Percentiles rank a stretch among this genome's conserved stretches.
Conservation (phyloP, 2,113 vertebrate genomes). For the Aldabrachelys gigantea region DNA sequence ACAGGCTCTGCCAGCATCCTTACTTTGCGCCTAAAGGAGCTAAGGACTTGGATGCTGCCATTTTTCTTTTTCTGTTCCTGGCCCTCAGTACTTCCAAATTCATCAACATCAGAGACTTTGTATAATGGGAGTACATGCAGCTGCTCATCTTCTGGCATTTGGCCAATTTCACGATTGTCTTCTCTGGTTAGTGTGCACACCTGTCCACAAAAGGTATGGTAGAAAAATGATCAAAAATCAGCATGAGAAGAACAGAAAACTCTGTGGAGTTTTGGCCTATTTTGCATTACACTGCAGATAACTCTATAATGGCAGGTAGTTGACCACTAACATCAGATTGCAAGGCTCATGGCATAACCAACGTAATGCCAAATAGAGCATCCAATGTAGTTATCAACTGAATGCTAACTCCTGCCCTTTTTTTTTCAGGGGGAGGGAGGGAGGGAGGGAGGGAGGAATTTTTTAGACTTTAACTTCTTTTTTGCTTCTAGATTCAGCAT, state of each 20-base stretch:
- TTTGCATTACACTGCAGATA: not conserved
- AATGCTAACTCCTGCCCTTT: not conserved
- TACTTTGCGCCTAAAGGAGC: conserved; percentile 90
- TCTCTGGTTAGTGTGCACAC: conserved; percentile 96
- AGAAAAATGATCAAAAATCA: not conserved
- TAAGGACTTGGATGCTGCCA: conserved; percentile 94
- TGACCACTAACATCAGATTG: not conserved
- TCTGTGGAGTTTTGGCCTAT: not conserved
- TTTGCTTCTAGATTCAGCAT: not conserved
- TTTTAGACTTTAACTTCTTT: not conserved
- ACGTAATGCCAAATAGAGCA: not conserved
- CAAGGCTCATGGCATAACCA: not conserved
- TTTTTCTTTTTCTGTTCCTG: conserved; percentile 93
- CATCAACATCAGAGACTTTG: conserved; percentile 91
- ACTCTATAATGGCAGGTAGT: not conserved
- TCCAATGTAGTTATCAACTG: not conserved
- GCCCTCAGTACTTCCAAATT: conserved; percentile 91
- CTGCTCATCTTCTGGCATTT: conserved; percentile 94
- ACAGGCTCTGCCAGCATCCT: conserved; percentile 93
- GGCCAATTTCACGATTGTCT: conserved; percentile 93
- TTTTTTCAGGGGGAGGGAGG: not conserved
- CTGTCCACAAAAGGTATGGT: conserved; percentile 67
- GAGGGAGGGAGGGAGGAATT: not conserved
- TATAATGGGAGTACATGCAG: conserved; percentile 96
- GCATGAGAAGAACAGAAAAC: not conserved